These are phyloP conservation scores for Dryadula phaetusa DNA, from an alignment of 2,888 invertebrate genomes.

Conservation along the genomic window DNA sequence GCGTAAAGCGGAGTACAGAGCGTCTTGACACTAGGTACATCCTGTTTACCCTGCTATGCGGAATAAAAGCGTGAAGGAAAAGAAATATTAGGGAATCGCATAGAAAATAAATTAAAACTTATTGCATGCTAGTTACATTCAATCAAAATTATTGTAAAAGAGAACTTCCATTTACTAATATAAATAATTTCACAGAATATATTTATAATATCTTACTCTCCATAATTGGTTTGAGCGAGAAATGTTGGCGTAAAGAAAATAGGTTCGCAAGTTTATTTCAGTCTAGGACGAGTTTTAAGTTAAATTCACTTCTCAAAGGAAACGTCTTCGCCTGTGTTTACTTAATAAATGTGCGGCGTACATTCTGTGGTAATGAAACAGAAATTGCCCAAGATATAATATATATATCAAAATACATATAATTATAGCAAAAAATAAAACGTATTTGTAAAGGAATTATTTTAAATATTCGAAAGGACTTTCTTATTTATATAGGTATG, in stretches of 20 bases:
- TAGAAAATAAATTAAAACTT: too few species aligned
- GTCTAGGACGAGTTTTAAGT: constrained; percentile 24
- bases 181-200: not conserved
- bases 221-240: constrained; percentile 25
- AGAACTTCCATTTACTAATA: too few species aligned
- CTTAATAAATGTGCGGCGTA: constrained; percentile 16
- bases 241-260: constrained; percentile 24
- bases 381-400: not conserved
- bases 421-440: not conserved
- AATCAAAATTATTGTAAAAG: too few species aligned
- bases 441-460: too few species aligned
- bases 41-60: too few species aligned
- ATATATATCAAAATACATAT: not conserved
- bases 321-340: constrained; percentile 18
- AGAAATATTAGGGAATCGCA: too few species aligned
- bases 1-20: too few species aligned
- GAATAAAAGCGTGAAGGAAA: too few species aligned
- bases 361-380: not conserved
- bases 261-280: constrained; percentile 21
- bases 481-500: too few species aligned
- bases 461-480: too few species aligned
- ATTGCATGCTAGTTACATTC: too few species aligned
- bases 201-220: constrained; percentile 1
- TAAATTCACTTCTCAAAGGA: constrained; percentile 22
- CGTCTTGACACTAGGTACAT: too few species aligned